Evolutionary conservation across 2,113 vertebrate species (phyloP).

Genomic region (Scartelaos histophorus): DNA sequence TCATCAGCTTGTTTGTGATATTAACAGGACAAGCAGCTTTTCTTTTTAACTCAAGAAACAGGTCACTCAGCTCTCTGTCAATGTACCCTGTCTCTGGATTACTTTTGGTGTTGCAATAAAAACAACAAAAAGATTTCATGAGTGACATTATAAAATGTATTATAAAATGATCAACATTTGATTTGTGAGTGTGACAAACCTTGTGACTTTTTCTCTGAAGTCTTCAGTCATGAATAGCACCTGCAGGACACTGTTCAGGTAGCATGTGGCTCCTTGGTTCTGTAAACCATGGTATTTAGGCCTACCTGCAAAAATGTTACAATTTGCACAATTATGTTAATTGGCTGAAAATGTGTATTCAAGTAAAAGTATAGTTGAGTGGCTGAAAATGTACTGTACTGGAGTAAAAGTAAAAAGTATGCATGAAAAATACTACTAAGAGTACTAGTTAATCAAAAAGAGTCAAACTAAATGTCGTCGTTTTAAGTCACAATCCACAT

Average conservation of each 20-base stretch:
- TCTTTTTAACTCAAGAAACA: slow-evolving; percentile 52
- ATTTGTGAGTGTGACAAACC: not conserved
- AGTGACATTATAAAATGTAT: not conserved
- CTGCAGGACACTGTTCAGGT: slow-evolving; percentile 2
- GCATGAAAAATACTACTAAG: too few species aligned
- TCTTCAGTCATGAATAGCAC: not conserved
- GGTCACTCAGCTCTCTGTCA: slow-evolving; percentile 35
- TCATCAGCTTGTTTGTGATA: slow-evolving; percentile 43
- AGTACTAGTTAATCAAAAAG: too few species aligned
- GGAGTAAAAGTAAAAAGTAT: too few species aligned
- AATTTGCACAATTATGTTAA: not conserved
- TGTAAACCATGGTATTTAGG: not conserved
- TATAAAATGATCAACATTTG: too few species aligned
- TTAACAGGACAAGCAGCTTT: accelerated
- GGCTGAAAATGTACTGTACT: too few species aligned
- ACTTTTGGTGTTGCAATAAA: not conserved
- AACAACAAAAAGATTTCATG: not conserved
- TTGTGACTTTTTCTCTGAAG: not conserved
- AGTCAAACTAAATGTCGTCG: too few species aligned
- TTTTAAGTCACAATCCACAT: too few species aligned
- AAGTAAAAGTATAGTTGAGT: too few species aligned
- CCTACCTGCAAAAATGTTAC: not conserved
- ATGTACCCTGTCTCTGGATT: slow-evolving; percentile 3
- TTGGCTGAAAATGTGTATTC: too few species aligned
- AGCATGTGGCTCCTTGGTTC: not conserved